phyloP scores from a whole-genome alignment of 2,888 invertebrate species.

The Operophtera brumata region DNA sequence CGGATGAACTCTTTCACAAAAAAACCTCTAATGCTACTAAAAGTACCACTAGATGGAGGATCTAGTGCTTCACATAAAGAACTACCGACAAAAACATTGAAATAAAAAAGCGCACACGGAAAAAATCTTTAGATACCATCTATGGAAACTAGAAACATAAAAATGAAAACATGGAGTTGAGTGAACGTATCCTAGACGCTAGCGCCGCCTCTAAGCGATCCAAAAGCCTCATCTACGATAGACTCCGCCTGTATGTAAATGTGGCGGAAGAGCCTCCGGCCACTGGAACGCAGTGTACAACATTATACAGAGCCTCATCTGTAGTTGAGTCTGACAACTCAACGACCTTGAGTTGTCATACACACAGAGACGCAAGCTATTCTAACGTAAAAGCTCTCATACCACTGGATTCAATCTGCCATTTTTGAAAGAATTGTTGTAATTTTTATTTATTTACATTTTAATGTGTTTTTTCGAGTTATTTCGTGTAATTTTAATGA shows the following conservation, averaged over 20 bases:
- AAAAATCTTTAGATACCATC: slow-evolving; percentile 12
- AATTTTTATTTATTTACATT: no score
- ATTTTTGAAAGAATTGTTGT: no score
- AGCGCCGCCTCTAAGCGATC: slow-evolving; percentile 59
- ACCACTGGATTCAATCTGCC: no score
- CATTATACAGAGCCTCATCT: slow-evolving; percentile 30
- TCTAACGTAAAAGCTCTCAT: neutral
- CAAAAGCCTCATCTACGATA: slow-evolving; percentile 60
- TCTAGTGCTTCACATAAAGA: no score
- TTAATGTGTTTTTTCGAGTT: no score
- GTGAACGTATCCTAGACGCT: slow-evolving; percentile 21
- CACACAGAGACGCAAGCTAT: neutral
- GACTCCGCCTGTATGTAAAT: slow-evolving; percentile 76
- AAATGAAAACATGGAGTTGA: slow-evolving; percentile 14
- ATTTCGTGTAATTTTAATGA: no score
- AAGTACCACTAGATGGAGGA: no score
- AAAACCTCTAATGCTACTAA: no score
- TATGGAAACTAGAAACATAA: slow-evolving; percentile 14
- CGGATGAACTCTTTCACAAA: no score
- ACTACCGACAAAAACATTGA: neutral
- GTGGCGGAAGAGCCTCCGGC: slow-evolving; percentile 60
- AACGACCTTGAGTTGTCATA: neutral
- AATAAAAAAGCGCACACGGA: neutral
- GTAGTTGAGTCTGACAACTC: no score
- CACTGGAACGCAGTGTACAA: slow-evolving; percentile 21